phyloP scores from a whole-genome alignment of 2,888 invertebrate genomes.

The Muschampia staudingeri region DNA sequence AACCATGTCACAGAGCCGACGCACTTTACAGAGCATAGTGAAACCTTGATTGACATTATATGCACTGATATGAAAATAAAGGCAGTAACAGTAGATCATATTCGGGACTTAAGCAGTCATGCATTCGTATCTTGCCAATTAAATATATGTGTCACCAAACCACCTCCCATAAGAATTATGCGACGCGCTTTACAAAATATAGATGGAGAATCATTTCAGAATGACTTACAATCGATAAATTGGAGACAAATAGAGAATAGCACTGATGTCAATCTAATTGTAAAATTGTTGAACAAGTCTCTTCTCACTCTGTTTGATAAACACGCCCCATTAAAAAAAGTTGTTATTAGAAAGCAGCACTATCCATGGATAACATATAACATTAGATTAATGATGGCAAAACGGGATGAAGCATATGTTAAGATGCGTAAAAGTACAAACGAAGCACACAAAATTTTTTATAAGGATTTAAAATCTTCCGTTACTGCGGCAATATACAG shows the following conservation, averaged over 20 bases:
- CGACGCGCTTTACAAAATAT: not conserved
- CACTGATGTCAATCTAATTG: not conserved
- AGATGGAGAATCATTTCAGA: not conserved
- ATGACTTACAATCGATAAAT: not conserved
- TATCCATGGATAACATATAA: constrained; percentile 6
- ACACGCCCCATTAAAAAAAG: not conserved
- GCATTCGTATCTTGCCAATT: not conserved
- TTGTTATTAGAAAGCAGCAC: not conserved
- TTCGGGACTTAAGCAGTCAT: constrained; percentile 11
- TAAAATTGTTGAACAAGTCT: not conserved
- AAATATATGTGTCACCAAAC: not conserved
- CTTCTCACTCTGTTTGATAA: not conserved
- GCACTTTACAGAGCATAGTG: not conserved
- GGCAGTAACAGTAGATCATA: not conserved
- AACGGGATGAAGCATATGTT: not conserved
- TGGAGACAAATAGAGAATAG: too few relatives aligned
- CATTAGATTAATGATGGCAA: not conserved
- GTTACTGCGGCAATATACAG: not conserved
- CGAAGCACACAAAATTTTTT: not conserved
- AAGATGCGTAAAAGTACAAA: not conserved
- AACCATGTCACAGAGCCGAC: not conserved
- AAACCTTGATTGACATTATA: constrained; percentile 1
- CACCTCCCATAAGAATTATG: not conserved
- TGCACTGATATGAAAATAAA: not conserved
- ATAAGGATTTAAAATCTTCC: not conserved